A percentile compares a stretch with the other conserved stretches of the same genome.
These are phyloP conservation scores for Scarus forsteni DNA, from an alignment of 2,797 vertebrate genomes.

Conservation along the genomic window DNA sequence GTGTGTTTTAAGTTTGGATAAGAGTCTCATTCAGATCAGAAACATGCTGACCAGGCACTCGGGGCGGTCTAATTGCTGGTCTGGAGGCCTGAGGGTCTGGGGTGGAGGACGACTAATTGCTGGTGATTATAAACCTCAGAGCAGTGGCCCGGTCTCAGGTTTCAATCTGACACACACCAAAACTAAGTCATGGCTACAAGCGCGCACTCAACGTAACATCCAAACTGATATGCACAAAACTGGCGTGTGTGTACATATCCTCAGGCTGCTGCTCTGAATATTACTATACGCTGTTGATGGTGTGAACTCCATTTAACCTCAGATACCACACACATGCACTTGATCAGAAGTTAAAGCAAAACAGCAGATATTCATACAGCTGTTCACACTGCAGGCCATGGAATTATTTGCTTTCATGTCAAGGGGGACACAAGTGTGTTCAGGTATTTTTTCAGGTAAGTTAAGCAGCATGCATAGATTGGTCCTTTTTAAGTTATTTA, in stretches of 20 bases:
- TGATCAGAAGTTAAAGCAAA: constrained; percentile 6
- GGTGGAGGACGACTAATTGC: constrained; percentile 77
- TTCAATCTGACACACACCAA: constrained; percentile 68
- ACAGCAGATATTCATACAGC: background rate
- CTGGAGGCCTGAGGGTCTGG: constrained; percentile 73
- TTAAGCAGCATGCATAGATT: too few species aligned
- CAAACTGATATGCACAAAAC: constrained; percentile 8
- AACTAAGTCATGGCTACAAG: constrained; percentile 31
- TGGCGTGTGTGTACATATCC: constrained; percentile 30
- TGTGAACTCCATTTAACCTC: constrained; percentile 67
- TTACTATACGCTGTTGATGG: constrained; percentile 35
- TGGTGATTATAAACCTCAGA: constrained; percentile 84
- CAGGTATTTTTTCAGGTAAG: too few species aligned
- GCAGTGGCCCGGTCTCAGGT: constrained; percentile 67
- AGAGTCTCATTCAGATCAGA: constrained; percentile 65
- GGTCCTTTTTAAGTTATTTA: too few species aligned
- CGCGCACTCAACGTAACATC: constrained; percentile 7
- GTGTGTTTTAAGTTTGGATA: constrained; percentile 55
- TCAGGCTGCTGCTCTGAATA: constrained; percentile 39
- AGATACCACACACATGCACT: constrained; percentile 37
- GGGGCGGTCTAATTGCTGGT: constrained; percentile 76
- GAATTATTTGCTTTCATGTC: too few species aligned
- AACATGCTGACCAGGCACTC: constrained; percentile 73
- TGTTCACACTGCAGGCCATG: too few species aligned
- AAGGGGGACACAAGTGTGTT: too few species aligned